Evolutionary conservation across 2,113 vertebrate species (phyloP).

Genomic region (Bucco capensis): DNA sequence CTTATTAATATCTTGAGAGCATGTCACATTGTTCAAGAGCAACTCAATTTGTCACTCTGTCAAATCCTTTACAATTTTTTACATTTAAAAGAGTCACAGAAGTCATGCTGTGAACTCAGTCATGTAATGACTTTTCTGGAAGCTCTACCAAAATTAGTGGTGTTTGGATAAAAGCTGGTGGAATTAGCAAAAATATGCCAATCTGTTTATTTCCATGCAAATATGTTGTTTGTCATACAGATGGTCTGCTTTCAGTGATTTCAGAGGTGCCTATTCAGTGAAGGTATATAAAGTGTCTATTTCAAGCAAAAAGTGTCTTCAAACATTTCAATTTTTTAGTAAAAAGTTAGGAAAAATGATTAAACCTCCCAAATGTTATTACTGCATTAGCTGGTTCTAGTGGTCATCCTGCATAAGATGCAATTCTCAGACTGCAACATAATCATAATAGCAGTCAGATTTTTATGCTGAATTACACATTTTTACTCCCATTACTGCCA

Average conservation of each 20-base stretch:
- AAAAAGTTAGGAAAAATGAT: no score
- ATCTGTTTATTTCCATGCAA: no score
- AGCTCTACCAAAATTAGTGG: neutral
- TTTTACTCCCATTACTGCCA: neutral
- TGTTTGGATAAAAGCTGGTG: no score
- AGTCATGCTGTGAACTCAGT: neutral
- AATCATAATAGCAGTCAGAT: neutral
- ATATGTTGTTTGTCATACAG: no score
- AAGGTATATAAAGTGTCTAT: no score
- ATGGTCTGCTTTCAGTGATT: no score
- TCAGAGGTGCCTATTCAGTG: no score
- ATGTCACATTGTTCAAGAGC: neutral
- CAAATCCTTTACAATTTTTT: neutral
- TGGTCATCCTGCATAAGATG: neutral
- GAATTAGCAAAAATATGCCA: no score
- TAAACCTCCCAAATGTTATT: no score
- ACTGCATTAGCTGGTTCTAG: neutral
- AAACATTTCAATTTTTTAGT: no score
- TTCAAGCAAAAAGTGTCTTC: no score
- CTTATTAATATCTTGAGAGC: neutral
- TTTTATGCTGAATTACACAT: neutral
- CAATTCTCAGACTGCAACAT: neutral
- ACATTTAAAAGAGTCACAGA: neutral
- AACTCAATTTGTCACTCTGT: neutral
- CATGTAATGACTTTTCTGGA: neutral